A percentile compares a stretch with the other conserved stretches of the same genome.
phyloP scores from a whole-genome alignment of 2,888 invertebrate genomes.

The Athetis lepigone region DNA sequence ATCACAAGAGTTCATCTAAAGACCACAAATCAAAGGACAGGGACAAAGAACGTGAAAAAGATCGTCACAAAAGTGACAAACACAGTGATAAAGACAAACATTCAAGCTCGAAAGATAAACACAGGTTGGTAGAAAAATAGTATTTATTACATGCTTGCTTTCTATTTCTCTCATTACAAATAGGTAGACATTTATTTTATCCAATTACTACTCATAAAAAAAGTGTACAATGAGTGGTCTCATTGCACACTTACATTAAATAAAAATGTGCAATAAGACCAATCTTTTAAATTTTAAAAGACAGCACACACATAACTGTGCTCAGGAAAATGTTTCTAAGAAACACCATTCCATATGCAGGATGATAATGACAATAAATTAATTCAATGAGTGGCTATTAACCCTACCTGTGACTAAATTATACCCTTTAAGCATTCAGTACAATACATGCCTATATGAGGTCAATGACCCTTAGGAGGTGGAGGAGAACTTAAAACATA shows the following conservation, averaged over 20 bases:
- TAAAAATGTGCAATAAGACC: neutral
- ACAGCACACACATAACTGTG: neutral
- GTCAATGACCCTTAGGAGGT: no score
- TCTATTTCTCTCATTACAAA: neutral
- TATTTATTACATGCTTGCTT: conserved; percentile 13
- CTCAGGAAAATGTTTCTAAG: neutral
- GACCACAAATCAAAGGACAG: conserved; percentile 69
- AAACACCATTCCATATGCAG: no score
- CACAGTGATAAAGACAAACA: conserved; percentile 86
- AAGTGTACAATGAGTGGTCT: neutral
- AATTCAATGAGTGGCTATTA: no score
- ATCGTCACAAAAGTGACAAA: conserved; percentile 84
- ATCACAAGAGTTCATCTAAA: conserved; percentile 67
- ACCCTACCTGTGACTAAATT: no score
- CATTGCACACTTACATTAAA: neutral
- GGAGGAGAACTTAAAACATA: no score
- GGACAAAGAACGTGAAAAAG: conserved; percentile 78
- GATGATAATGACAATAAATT: no score
- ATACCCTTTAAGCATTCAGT: no score
- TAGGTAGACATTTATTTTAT: neutral
- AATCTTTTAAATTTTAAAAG: no score
- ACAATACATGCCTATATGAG: no score
- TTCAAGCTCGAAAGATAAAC: conserved; percentile 90
- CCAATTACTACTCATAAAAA: no score
- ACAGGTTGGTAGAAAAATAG: conserved; percentile 80